Conservation (phyloP, 2,797 vertebrate species). For the Lateolabrax maculatus region DNA sequence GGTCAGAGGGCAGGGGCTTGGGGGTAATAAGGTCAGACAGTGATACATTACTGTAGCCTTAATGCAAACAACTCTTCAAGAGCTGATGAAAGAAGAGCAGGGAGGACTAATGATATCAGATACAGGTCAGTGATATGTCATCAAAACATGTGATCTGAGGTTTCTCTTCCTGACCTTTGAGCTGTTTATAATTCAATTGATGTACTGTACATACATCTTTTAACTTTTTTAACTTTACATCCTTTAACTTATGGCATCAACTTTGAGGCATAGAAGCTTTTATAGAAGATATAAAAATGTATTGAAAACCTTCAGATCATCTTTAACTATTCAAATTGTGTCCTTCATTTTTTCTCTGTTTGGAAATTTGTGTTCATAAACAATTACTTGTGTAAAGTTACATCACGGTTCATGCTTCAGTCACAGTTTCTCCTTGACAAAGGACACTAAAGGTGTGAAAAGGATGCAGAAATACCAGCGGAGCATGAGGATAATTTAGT, state of each 20-base stretch:
- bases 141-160: background rate
- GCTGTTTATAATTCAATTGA: constrained; percentile 7
- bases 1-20: constrained; percentile 64
- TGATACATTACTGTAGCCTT: constrained; percentile 72
- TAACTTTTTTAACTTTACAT: background rate
- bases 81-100: constrained; percentile 3
- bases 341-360: background rate
- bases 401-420: background rate
- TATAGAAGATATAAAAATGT: background rate
- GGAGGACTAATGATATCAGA: background rate
- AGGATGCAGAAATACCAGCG: constrained; percentile 13
- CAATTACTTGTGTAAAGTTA: background rate
- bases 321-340: background rate
- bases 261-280: background rate
- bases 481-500: constrained; percentile 38
- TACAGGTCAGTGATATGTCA: background rate
- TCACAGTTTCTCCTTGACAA: background rate
- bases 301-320: too few species aligned
- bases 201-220: background rate
- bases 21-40: constrained; percentile 76
- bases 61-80: constrained; percentile 52
- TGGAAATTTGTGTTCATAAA: background rate
- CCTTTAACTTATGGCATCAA: background rate
- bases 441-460: constrained; percentile 7
- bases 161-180: background rate